phyloP scores from a whole-genome alignment of 2,113 vertebrate genomes.

The Macquaria ambigua region DNA sequence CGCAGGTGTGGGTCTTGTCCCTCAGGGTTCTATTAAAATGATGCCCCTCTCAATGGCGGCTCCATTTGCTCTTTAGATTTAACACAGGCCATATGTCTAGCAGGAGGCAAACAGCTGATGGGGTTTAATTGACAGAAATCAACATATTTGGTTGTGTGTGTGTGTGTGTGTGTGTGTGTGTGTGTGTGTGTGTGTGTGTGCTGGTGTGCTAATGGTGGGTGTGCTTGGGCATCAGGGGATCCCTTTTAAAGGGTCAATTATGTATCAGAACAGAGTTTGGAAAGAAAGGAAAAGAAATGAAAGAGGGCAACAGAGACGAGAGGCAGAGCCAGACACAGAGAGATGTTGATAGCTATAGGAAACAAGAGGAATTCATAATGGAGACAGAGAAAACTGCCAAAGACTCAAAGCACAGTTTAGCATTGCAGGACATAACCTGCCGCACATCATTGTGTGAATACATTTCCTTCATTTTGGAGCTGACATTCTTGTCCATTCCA shows the following conservation, averaged over 20 bases:
- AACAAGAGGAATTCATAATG: conserved; percentile 12
- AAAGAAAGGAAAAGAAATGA: conserved; percentile 24
- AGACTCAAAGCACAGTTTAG: conserved; percentile 40
- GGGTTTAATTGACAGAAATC: conserved; percentile 88
- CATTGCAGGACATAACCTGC: conserved; percentile 27
- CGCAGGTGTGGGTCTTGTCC: conserved; percentile 86
- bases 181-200: conserved; percentile 48
- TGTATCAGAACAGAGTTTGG: conserved; percentile 60
- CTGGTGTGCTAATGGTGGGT: conserved; percentile 48
- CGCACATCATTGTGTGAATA: conserved; percentile 14
- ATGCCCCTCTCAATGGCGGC: conserved; percentile 78
- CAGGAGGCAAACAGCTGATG: conserved; percentile 88
- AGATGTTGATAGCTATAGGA: neutral
- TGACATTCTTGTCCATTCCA: conserved; percentile 40
- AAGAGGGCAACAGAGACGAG: conserved; percentile 21
- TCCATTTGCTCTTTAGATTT: conserved; percentile 84
- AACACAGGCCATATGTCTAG: conserved; percentile 87
- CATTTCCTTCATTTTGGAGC: conserved; percentile 41
- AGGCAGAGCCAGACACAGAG: neutral
- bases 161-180: conserved; percentile 43
- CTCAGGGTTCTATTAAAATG: conserved; percentile 87
- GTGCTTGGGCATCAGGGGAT: conserved; percentile 55
- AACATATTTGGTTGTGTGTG: conserved; percentile 83
- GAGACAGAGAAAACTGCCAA: neutral
- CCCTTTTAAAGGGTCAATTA: conserved; percentile 69